Evolutionary conservation across 2,888 invertebrate species (phyloP), one percentile per base, ranked within the genome.

Genomic region (Carcina quercana): DNA sequence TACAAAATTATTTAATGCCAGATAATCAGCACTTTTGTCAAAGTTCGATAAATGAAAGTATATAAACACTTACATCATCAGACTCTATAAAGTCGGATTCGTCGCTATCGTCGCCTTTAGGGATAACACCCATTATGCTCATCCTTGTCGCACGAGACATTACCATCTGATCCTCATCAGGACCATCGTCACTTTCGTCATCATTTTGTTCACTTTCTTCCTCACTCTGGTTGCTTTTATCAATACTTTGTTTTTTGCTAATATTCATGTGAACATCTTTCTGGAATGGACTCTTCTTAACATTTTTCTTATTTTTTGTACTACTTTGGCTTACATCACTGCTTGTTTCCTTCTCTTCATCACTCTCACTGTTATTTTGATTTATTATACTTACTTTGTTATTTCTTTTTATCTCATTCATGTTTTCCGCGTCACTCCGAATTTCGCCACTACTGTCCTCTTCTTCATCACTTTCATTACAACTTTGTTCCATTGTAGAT

Each of bases 101-200:
- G 34, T 84, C 82, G 49, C 73, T 78, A 27, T 73, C 71, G 1
- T 53, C 52, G 21, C 65, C 68, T 21, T 72, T 75, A 0, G 80
- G 79, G 47, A 72, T 50, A 8, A 73, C 50, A 0, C 85, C 85
- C 71, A 80, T 75, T 32, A 85, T 85, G 40, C 84, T 84, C 76
- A 84, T 78, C 0, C 85, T 54, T 0, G 85, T 85, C 1, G 83
- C 84, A 15, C 79, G 61, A 0, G 82, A 83, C 68, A 84, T 68
- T 34, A 72, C 66, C 71, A 80, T 69, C 37, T 68, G 57, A 33
- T 83, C 83, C 35, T 84, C 82, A 45, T 75, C 70, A 0, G 53
- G 52, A n/a, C 59, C 70, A 3, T 59, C 53, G n/a, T 47, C 47
- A 28, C 37, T 45, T 35, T 38, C 30, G 29, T 30, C 25, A 12